Evolutionary conservation across 2,797 vertebrate genomes (phyloP), one percentile per base, ranked within the genome.

Genomic region (Cirrhinus mrigala): DNA sequence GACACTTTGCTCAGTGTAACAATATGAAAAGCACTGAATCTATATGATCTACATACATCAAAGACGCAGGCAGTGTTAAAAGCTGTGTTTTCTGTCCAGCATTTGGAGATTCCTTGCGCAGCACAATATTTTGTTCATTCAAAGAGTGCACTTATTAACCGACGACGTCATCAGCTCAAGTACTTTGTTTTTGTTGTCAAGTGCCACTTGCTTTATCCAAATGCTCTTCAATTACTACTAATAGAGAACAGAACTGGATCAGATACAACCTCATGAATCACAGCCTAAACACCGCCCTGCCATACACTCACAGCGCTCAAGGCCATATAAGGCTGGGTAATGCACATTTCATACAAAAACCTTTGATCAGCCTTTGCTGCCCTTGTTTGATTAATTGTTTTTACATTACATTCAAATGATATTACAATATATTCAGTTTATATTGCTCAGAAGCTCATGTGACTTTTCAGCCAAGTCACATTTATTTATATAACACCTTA

Each of bases 101-200:
- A 48, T 3, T 50, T 83, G 70, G 80, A 88, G 68, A 87, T 84
- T 88, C 85, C 83, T 68, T 27, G 58, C 85, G 58, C 24, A 75
- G 76, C 71, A 70, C 37, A 68, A 80, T 78, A 60, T 50, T 62
- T 69, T 52, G 40, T 73, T 66, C 66, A 69, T 62, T 54, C 75
- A 74, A 40, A 79, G n/a, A 62, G 74, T 68, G 69, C 82, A 8
- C 27, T 86, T 60, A 78, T 74, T 60, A 73, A 27, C 22, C 11
- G 18, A 73, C 86, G 73, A 87, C 76, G 81, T 87, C 83, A 88
- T 79, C 22, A 4, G 75, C 84, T 84, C 44, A 37, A 87, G 84
- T 76, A 68, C 74, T 87, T 85, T 87, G 83, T 89, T 86, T 89
- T 62, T 83, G 76, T 85, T 88, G 77, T 58, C 68, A 81, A 84